Percentiles rank a stretch among this genome's conserved stretches.
phyloP scores from a whole-genome alignment of 1,140 invertebrate genomes.

The Teleopsis dalmanni region DNA sequence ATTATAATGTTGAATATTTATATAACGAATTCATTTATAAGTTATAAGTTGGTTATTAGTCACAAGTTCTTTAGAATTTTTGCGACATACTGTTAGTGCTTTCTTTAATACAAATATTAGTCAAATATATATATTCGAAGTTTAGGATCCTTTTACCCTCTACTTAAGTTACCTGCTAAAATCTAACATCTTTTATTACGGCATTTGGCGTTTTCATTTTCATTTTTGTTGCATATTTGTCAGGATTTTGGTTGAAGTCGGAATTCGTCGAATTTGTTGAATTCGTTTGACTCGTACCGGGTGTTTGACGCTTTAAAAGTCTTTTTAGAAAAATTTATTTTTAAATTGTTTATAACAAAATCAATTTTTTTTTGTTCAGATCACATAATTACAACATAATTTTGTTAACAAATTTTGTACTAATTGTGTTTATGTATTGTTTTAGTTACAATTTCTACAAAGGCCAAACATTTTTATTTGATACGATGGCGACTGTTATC shows the following conservation, averaged over 20 bases:
- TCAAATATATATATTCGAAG: too few relatives aligned
- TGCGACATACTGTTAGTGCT: too few relatives aligned
- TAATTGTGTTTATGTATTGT: conserved; percentile 1
- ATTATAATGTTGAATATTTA: too few relatives aligned
- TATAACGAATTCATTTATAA: too few relatives aligned
- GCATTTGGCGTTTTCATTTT: conserved; percentile 17
- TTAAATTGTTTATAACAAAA: conserved; percentile 1
- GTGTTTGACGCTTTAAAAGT: conserved; percentile 26
- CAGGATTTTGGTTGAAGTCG: conserved; percentile 17
- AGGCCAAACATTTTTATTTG: too few relatives aligned
- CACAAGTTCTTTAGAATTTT: too few relatives aligned
- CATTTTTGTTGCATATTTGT: conserved; percentile 26
- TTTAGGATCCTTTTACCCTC: too few relatives aligned
- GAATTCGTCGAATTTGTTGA: conserved; percentile 29
- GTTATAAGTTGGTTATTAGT: too few relatives aligned
- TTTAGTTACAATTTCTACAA: too few relatives aligned
- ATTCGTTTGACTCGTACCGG: conserved; percentile 22
- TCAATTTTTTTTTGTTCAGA: not conserved
- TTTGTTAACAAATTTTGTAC: not conserved
- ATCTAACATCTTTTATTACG: not conserved
- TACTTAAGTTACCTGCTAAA: conserved; percentile 10
- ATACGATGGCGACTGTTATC: conserved; percentile 1
- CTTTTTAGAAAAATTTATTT: conserved; percentile 18
- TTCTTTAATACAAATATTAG: too few relatives aligned
- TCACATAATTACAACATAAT: not conserved